Conservation (phyloP, 2,888 invertebrate genomes). For the Rapana venosa region DNA sequence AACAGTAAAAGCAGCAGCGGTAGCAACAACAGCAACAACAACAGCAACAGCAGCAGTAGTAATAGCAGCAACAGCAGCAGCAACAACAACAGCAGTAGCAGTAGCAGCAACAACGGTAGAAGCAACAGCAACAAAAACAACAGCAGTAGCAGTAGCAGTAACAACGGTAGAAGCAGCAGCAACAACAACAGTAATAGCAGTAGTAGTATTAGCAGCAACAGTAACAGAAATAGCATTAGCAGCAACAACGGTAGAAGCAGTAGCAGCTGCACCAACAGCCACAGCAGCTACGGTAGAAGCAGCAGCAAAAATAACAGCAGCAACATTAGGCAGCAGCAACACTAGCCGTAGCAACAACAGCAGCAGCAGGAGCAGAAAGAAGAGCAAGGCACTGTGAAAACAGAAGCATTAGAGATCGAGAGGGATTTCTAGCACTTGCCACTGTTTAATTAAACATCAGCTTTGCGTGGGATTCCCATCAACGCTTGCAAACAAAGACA, state of each 20-base stretch:
- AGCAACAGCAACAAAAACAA: not conserved
- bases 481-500: too few relatives aligned
- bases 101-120: not conserved
- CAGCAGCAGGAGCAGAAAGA: not conserved
- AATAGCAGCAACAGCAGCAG: not conserved
- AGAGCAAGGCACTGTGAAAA: too few relatives aligned
- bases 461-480: too few relatives aligned
- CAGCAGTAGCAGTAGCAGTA: not conserved
- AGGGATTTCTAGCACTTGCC: too few relatives aligned
- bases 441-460: too few relatives aligned
- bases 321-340: too few relatives aligned
- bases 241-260: not conserved
- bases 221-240: not conserved
- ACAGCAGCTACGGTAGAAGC: not conserved
- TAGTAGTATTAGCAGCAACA: not conserved
- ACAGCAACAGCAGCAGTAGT: not conserved
- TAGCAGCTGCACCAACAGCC: too few relatives aligned
- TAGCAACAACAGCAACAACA: not conserved
- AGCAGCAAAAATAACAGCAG: too few relatives aligned
- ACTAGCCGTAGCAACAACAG: not conserved
- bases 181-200: not conserved
- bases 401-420: too few relatives aligned
- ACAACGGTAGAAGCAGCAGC: not conserved
- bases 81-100: not conserved
- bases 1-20: not conserved